phyloP scores from a whole-genome alignment of 1,140 invertebrate species.

The Aricia agestis region DNA sequence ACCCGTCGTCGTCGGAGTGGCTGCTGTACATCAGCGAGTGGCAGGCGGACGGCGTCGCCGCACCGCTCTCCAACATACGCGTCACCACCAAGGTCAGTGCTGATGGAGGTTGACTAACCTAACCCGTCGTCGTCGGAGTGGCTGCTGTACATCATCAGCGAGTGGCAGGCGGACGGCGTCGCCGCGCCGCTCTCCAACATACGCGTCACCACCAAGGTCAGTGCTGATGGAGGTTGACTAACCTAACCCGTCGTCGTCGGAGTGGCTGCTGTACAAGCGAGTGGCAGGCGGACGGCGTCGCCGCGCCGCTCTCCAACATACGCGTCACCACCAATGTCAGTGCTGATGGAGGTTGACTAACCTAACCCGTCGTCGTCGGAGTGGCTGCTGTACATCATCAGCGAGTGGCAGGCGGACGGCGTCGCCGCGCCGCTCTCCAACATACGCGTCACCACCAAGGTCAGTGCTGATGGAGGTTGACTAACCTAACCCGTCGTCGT shows the following conservation, averaged over 20 bases:
- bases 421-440: constrained; percentile 87
- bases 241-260: constrained; percentile 91
- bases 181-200: constrained; percentile 90
- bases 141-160: constrained; percentile 94
- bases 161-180: constrained; percentile 86
- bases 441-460: constrained; percentile 91
- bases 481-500: constrained; percentile 90
- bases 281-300: constrained; percentile 85
- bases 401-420: constrained; percentile 88
- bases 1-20: constrained; percentile 93
- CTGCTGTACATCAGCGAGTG: constrained; percentile 95
- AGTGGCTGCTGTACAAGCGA: constrained; percentile 96
- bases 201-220: constrained; percentile 88
- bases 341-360: too few relatives aligned
- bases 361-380: constrained; percentile 92
- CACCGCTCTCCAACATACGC: constrained; percentile 89
- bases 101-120: too few relatives aligned
- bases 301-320: constrained; percentile 89
- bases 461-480: constrained; percentile 24
- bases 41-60: constrained; percentile 82
- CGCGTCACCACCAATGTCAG: constrained; percentile 88
- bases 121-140: constrained; percentile 93
- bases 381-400: constrained; percentile 95
- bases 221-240: too few relatives aligned
- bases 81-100: constrained; percentile 86